Base-by-base conservation (phyloP, 1,140 invertebrate genomes). In the Megalopta genalis region DNA sequence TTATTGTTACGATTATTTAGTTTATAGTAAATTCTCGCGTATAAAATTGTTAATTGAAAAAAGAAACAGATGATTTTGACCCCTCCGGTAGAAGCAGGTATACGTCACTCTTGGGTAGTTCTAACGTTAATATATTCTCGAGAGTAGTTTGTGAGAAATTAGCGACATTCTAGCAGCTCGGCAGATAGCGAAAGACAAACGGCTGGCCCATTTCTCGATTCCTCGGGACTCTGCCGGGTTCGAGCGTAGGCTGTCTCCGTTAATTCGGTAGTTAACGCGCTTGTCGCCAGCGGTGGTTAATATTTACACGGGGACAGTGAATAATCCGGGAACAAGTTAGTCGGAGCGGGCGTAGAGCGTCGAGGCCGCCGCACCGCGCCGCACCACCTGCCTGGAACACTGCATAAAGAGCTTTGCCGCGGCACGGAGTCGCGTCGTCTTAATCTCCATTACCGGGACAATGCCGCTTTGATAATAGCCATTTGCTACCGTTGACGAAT, bases 391-490 rank as follows among this genome's bases (percentile, higher is more conserved):
- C 42, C 10, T 12, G 42, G 57, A 62, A 37, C 76, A 72, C n/a
- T 39, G 39, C 60, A 37, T 71, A 64, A 78, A 78, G 68, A 60
- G 68, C 32, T 72, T 57, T 64, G 42, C 23, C 76, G 14, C 76
- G 42, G 59, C 76, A n/a, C n/a, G n/a, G n/a, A n/a, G 27, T 68
- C 59, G 39, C 27, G 63, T 60, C 60, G 46, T 72, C 76, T 78
- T 78, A 78, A 78, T 78, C 76, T 78, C 76, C 68, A 64, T 78
- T 78, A 72, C 68, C 18, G 32, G 76, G 63, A 78, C 76, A 78
- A 78, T 64, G 76, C 68, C 59, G 68, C 25, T 72, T 78, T 72
- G 71, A 64, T 78, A 64, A 78, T 62, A 23, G 68, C 60, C 67
- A 78, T 71, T 78, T 72, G 68, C 68, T 72, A n/a, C 6, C 46